Evolutionary conservation across 2,888 invertebrate species (phyloP), one percentile per base, ranked within the genome.

Genomic region (Volucella bombylans): DNA sequence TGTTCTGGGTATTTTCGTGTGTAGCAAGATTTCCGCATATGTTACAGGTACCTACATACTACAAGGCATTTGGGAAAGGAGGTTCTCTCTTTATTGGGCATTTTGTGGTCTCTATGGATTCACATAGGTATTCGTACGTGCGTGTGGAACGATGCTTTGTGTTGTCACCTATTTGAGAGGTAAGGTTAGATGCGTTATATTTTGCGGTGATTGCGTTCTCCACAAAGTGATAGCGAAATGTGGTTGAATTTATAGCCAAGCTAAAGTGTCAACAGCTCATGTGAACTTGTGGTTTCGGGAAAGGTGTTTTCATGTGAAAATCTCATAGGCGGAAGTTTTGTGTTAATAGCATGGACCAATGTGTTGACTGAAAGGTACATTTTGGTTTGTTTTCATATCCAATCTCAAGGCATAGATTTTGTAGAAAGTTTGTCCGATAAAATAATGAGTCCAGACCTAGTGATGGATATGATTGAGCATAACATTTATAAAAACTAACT

Each of bases 11-110:
- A 67, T 64, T 73, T 82, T 82, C 69, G 62, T 68, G 55, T 78
- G 67, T 52, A 23, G 73, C 62, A 49, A 74, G 74, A 71, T 83
- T 83, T 83, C 83, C 83, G 79, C 80, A 74, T 80, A 67, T 45
- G 65, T 61, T 43, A 38, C 64, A 67, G 52, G 55, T 38, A 52
- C 31, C 6, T 31, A 31, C 31, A 31, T 31, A 31, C 31, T 31
- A 2, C 59, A 15, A 38, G 80, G 49, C 50, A 65, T 71, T 79
- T 82, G 65, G 69, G 65, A 39, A 69, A 61, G 65, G 15, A 77
- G 76, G 54, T 12, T 62, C 39, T 71, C 39, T 71, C 12, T 71
- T 72, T 72, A 72, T 50, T 65, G 55, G 38, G 15, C 50, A 69
- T 50, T 68, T 73, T 73, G 68, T 72, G 65, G 76, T 65, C 52